A percentile compares a stretch with the other conserved stretches of the same genome.
Conservation (phyloP, 2,113 vertebrate species). For the Myiozetetes cayanensis region DNA sequence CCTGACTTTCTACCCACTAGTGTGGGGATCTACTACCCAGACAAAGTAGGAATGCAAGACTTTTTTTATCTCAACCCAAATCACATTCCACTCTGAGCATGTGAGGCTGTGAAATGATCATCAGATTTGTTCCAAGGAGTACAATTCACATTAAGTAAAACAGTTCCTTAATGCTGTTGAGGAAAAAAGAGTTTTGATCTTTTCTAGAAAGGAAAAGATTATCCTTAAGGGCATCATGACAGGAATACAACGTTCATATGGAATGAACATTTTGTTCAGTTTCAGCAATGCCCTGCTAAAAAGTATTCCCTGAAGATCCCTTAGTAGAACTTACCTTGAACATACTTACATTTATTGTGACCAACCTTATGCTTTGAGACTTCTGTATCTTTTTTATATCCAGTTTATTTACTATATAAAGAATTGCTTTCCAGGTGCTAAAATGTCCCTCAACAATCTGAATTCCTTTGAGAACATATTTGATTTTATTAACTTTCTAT, state of each 20-base stretch:
- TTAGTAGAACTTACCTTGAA: not conserved
- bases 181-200: not conserved
- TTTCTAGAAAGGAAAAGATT: not conserved
- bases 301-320: not conserved
- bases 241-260: not conserved
- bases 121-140: not conserved
- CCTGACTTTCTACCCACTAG: not conserved
- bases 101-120: not conserved
- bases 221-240: not conserved
- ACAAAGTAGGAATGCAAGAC: not conserved
- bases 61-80: not conserved
- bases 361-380: not conserved
- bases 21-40: not conserved
- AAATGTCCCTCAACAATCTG: not conserved
- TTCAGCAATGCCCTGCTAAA: not conserved
- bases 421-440: not conserved
- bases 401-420: not conserved
- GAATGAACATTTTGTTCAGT: not conserved
- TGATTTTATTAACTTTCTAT: constrained; percentile 35
- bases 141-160: not conserved
- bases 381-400: not conserved
- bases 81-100: not conserved
- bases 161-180: not conserved
- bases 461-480: not conserved
- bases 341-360: not conserved